phyloP scores from a whole-genome alignment of 2,888 invertebrate genomes.

The Drosophila buzzatii region DNA sequence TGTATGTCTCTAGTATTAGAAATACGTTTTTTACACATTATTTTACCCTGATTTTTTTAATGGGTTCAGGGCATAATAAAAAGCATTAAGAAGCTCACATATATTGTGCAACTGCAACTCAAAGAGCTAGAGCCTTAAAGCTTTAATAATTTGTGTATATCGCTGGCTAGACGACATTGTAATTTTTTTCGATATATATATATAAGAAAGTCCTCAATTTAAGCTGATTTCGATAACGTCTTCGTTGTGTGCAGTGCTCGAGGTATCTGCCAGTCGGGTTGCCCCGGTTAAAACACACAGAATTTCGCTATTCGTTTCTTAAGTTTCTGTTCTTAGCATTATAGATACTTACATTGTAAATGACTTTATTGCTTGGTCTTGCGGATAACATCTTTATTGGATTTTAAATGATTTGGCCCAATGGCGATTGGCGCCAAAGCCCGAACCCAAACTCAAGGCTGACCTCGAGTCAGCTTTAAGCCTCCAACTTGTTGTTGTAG shows the following conservation, averaged over 20 bases:
- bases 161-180: background rate
- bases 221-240: background rate
- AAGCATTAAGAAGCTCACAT: no score
- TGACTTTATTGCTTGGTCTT: constrained; percentile 60
- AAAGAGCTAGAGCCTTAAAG: no score
- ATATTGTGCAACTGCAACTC: no score
- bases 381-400: constrained; percentile 54
- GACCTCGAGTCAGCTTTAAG: constrained; percentile 55
- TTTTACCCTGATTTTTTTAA: no score
- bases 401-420: constrained; percentile 47
- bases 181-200: background rate
- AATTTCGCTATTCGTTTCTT: background rate
- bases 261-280: background rate
- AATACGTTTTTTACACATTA: no score
- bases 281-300: background rate
- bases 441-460: constrained; percentile 38
- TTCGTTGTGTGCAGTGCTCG: background rate
- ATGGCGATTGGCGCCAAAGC: constrained; percentile 28
- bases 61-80: no score
- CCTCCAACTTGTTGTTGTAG: constrained; percentile 6
- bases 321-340: constrained; percentile 1
- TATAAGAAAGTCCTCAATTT: no score
- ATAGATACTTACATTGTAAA: constrained; percentile 47
- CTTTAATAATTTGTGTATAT: background rate
- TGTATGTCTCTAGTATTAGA: no score